phyloP scores from a whole-genome alignment of 30 jellyfish, hydroid and myxozoan species.

The Clytia hemisphaerica region DNA sequence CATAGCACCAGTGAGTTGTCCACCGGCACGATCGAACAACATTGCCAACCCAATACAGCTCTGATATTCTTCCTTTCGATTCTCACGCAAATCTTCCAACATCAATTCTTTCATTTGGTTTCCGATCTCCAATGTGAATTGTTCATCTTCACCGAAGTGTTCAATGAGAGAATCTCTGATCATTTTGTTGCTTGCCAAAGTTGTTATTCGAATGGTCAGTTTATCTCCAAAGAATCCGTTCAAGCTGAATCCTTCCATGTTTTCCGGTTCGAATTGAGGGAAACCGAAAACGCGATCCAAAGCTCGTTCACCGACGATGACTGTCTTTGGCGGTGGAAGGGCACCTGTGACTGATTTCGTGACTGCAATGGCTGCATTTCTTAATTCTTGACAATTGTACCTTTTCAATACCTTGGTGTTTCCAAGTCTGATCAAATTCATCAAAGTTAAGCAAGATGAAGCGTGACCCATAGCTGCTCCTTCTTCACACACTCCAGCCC shows the following conservation, averaged over 20 bases:
- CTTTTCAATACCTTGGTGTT: slow-evolving; percentile 47
- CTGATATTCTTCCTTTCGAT: slow-evolving; percentile 71
- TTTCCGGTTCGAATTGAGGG: slow-evolving; percentile 51
- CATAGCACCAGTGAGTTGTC: slow-evolving; percentile 41
- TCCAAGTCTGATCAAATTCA: slow-evolving; percentile 56
- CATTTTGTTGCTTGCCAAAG: slow-evolving; percentile 54
- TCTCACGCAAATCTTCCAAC: slow-evolving; percentile 63
- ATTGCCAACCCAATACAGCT: slow-evolving; percentile 64
- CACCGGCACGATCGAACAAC: slow-evolving; percentile 68
- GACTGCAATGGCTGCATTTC: slow-evolving; percentile 48
- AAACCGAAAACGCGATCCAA: slow-evolving; percentile 61
- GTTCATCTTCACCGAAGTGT: slow-evolving; percentile 48
- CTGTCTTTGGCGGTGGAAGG: slow-evolving; percentile 44
- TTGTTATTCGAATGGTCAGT: slow-evolving; percentile 61
- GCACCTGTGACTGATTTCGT: slow-evolving; percentile 49
- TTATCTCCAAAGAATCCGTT: slow-evolving; percentile 57
- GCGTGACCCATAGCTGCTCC: slow-evolving; percentile 79
- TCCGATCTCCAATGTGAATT: slow-evolving; percentile 56
- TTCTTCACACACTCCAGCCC: slow-evolving; percentile 70
- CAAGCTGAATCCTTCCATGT: slow-evolving; percentile 54
- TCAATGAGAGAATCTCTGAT: slow-evolving; percentile 30
- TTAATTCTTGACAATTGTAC: slow-evolving; percentile 49
- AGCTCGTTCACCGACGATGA: slow-evolving; percentile 63
- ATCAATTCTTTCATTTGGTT: slow-evolving; percentile 48
- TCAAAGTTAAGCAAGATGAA: slow-evolving; percentile 34